Base-by-base conservation (phyloP, 2,888 invertebrate genomes). In the Tholera decimalis region DNA sequence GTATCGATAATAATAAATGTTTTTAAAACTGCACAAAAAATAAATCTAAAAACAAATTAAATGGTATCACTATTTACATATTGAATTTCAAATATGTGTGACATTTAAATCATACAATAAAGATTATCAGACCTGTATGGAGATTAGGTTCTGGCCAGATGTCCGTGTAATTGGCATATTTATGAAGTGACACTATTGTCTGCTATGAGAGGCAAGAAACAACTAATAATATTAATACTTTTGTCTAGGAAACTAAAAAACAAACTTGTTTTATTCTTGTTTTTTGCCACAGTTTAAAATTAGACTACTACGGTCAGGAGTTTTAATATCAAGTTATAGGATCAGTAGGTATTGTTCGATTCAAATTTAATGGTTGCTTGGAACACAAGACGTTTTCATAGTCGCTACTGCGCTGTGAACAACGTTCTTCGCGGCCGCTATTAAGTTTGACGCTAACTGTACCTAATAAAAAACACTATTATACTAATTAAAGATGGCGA, bases 71-170 rank as follows among this genome's bases (percentile, higher is more conserved):
- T 33, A 54, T 67, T 46, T 59, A 15, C 20, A 41, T 35, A 49
- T 3, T 20, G 5, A 22, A n/a, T 18, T 26, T 35, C 26, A 26
- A 57, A 6, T 28, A 18, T 43, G 50, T 0, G 11, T 57, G 49
- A 51, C 50, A 41, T 66, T 50, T 39, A 53, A 33, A 61, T 56
- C 18, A 39, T 44, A 41, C 2, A 30, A 47, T 41, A 24, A 4
- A 9, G 33, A 39, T 39, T 30, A 54, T 39, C 9, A 39, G 33
- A 46, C 39, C 30, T 28, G 28, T 56, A 74, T 74, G 69, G 41
- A 55, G 68, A 72, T 74, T 37, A 61, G 39, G 51, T 22, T 41
- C 24, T 22, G 13, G 26, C 15, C 35, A 51, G 61, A 26, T 51
- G 44, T 67, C 44, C 7, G 22, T 54, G 8, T 53, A 13, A 37